Evolutionary conservation across 2,797 vertebrate species (phyloP), one percentile per base, ranked within the genome.

Genomic region (Notolabrus celidotus): DNA sequence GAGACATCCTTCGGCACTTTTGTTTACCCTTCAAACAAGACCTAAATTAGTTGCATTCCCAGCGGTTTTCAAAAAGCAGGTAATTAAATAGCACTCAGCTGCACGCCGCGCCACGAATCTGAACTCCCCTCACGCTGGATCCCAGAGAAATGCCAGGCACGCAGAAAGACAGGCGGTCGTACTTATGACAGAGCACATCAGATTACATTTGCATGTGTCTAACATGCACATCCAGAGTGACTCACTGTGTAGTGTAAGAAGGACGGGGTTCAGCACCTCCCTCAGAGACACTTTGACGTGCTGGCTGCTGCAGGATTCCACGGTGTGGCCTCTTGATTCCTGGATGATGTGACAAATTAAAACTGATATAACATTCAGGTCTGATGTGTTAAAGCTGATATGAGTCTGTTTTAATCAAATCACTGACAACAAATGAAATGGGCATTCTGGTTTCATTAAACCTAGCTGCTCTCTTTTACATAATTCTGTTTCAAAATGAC

Each of bases 11-110:
- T 60, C 63, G 71, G 59, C 77, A 71, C 79, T 60, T 88, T 86
- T 88, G 85, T 88, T 89, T 86, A 85, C 79, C 71, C 71, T 86
- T 87, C 82, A 88, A 88, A 87, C 74, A 80, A 86, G 80, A 69
- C 77, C 71, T 60, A 77, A 86, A 86, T 89, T 80, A 80, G 75
- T 60, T 77, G 67, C 71, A 58, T 79, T 80, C 83, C 85, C 80
- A 39, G 67, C 3, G 36, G 74, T 83, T 84, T 67, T 67, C 65
- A 46, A 63, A 85, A 79, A 74, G 79, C 83, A 86, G 78, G 78
- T 90, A 86, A 84, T 88, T 85, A 86, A 86, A 85, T 68, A 64
- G 74, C 70, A 51, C 68, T 79, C 70, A 56, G 73, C 69, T 17
- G 41, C 74, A 57, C 0, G 33, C 58, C 17, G 61, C 25, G 16